Conservation (phyloP, 2,113 vertebrate species). For the Semnornis frantzii region DNA sequence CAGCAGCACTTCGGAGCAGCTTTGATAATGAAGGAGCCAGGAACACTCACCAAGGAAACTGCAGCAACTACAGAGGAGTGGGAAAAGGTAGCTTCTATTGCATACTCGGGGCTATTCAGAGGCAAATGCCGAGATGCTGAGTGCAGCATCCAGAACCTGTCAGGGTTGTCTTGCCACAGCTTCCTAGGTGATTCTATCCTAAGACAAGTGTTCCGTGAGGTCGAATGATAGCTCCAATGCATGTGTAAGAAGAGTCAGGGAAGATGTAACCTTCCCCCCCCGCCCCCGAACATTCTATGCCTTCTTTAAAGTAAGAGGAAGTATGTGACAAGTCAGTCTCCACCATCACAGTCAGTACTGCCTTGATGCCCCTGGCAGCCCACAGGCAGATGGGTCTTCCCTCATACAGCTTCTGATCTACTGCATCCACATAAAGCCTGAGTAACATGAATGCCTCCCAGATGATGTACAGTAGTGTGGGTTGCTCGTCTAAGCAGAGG, state of each 20-base stretch:
- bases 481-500: conserved; percentile 38
- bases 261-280: not conserved
- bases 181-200: conserved; percentile 47
- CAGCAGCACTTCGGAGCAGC: not conserved
- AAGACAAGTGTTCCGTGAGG: conserved; percentile 37
- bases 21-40: not conserved
- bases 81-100: conserved; percentile 37
- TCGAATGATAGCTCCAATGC: not conserved
- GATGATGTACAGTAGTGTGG: conserved; percentile 38
- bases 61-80: conserved; percentile 1
- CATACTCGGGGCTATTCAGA: conserved; percentile 32
- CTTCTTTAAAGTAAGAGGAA: not conserved
- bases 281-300: not conserved
- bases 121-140: conserved; percentile 13
- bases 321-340: not conserved
- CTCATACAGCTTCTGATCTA: not conserved
- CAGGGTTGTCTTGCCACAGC: conserved; percentile 33
- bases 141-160: conserved; percentile 39
- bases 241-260: not conserved
- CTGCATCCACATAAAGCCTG: not conserved
- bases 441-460: not conserved
- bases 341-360: not conserved
- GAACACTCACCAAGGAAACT: not conserved
- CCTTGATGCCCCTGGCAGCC: not conserved
- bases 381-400: not conserved